Base-by-base conservation (phyloP, 2,113 vertebrate species). In the Oncorhynchus keta region DNA sequence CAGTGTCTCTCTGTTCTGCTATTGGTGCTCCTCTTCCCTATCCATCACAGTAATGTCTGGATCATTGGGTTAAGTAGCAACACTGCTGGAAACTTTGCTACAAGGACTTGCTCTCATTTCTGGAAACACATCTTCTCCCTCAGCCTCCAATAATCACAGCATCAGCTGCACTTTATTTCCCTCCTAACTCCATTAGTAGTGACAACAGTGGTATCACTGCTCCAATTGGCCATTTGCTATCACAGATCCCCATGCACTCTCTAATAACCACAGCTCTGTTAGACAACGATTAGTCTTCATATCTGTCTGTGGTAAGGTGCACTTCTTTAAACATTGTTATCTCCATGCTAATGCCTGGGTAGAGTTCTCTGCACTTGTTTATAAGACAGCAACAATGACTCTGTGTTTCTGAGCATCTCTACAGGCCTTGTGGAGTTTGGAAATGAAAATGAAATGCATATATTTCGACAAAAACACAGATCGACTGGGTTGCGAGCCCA, bases 251-350 rank as follows among this genome's bases (percentile, higher is more conserved):
- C 7, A 80, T 76, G 76, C 75, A 79, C 80, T 74, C 75, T 83
- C 70, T 79, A 83, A 80, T 82, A 79, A 82, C 83, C 83, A 79
- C 82, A 81, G 78, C 81, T 45, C 39, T 83, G 67, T 51, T 64
- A 45, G 69, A 18, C 69, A 28, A 49, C 76, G 72, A 80, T 85
- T 83, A 74, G 73, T 88, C 86, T 88, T 84, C 72, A 86, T 89
- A 77, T 80, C 78, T 81, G 86, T 86, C 86, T 65, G 62, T 22
- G 48, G 66, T 28, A 69, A 75, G 74, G 62, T 18, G 76, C 76
- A 59, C 80, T 77, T 73, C 76, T 81, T 62, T 76, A 73, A 78
- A 79, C 76, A 55, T 84, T 32, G 70, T 84, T 80, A 75, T 68
- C 73, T 76, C 81, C 9, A 61, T 78, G 74, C 48, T n/a, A 2